These are phyloP conservation scores for Bos javanicus DNA, from an alignment of 2,113 vertebrate genomes.

Conservation along the genomic window DNA sequence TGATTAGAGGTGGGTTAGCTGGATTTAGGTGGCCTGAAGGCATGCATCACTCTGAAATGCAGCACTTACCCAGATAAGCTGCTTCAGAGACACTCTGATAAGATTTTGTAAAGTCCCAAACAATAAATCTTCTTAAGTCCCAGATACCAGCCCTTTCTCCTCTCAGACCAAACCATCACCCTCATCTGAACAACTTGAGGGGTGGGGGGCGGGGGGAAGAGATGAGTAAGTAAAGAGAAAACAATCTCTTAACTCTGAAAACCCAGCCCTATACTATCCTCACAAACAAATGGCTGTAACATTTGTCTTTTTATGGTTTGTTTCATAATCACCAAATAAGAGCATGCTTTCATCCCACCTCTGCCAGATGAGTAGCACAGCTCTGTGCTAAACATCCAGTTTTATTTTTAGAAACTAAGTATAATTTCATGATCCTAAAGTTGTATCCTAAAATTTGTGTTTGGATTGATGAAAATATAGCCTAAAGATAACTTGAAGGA, in stretches of 20 bases:
- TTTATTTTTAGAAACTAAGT: background rate
- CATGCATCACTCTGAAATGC: background rate
- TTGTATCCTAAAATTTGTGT: conserved; percentile 10
- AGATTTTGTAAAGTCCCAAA: background rate
- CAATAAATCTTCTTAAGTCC: background rate
- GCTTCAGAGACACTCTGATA: background rate
- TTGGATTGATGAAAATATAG: conserved; percentile 13
- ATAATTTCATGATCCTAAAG: background rate
- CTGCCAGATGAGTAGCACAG: background rate
- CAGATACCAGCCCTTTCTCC: background rate
- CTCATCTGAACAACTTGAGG: background rate
- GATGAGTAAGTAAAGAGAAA: background rate
- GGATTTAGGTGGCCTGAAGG: background rate
- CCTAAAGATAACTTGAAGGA: background rate
- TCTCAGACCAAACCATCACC: background rate
- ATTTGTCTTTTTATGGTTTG: background rate
- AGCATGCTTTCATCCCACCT: background rate
- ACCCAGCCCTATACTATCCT: background rate
- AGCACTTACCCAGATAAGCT: background rate
- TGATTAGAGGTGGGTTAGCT: background rate
- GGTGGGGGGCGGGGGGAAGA: too few relatives aligned
- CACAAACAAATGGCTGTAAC: background rate
- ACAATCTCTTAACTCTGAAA: background rate
- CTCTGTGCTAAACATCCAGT: background rate
- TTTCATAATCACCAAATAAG: background rate